Evolutionary conservation across 2,797 vertebrate genomes (phyloP).

Genomic region (Heteromormyrus szaboi): DNA sequence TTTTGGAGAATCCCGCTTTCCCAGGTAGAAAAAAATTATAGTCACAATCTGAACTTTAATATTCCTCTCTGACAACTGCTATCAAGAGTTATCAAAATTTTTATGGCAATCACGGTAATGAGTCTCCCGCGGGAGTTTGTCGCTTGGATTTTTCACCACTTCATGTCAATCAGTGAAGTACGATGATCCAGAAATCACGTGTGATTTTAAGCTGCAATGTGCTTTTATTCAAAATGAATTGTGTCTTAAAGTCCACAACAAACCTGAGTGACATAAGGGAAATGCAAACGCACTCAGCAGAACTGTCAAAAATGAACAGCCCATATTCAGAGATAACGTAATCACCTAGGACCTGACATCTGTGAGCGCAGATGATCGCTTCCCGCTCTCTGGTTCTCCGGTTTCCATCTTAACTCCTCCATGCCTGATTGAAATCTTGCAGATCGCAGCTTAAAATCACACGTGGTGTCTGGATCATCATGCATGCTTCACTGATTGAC

Average conservation of each 20-base stretch:
- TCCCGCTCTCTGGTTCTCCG: neutral
- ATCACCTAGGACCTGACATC: neutral
- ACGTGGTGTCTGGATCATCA: neutral
- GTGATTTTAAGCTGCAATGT: constrained; percentile 1
- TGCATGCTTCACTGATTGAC: neutral
- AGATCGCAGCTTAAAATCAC: constrained; percentile 7
- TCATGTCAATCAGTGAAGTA: neutral
- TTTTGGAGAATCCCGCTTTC: neutral
- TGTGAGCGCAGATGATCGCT: neutral
- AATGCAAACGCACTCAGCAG: neutral
- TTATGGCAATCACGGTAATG: neutral
- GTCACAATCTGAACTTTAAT: neutral
- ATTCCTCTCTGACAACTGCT: neutral
- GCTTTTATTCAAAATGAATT: neutral
- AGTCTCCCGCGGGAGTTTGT: neutral
- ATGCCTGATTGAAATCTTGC: neutral
- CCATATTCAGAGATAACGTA: neutral
- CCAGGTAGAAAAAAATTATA: neutral
- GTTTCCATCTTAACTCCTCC: neutral
- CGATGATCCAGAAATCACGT: neutral
- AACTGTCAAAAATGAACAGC: neutral
- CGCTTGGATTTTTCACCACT: neutral
- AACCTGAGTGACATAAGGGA: neutral
- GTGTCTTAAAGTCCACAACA: neutral
- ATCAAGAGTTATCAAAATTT: neutral